Evolutionary conservation across 2,113 vertebrate genomes (phyloP).

Genomic region (Scatophagus argus): DNA sequence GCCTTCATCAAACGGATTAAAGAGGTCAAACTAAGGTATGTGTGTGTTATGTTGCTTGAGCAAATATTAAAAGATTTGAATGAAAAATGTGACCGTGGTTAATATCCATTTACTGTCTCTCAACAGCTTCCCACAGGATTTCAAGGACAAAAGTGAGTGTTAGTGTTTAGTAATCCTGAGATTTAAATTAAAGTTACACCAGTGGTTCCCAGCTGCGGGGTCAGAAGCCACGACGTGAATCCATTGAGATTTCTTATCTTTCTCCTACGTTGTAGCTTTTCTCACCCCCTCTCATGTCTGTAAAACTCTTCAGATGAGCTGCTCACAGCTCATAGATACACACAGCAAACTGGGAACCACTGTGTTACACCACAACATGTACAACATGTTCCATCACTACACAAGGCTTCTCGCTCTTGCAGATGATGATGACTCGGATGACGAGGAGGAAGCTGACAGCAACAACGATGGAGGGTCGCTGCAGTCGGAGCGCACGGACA

Average conservation of each 20-base stretch:
- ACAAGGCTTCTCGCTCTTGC: constrained; percentile 67
- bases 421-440: constrained; percentile 86
- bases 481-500: constrained; percentile 90
- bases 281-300: too few relatives aligned
- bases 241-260: too few relatives aligned
- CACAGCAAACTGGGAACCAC: background rate
- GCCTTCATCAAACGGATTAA: constrained; percentile 91
- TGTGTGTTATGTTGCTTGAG: background rate
- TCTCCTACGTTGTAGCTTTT: too few relatives aligned
- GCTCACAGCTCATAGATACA: too few relatives aligned
- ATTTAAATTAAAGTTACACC: background rate
- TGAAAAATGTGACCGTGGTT: background rate
- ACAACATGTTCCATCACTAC: background rate
- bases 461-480: constrained; percentile 88
- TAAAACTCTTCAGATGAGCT: background rate
- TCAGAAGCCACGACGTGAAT: background rate
- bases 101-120: constrained; percentile 38
- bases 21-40: constrained; percentile 85
- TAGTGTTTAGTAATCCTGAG: background rate
- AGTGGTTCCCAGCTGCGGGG: background rate
- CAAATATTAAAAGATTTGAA: background rate
- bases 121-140: constrained; percentile 89
- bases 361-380: constrained; percentile 4
- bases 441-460: constrained; percentile 84
- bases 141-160: constrained; percentile 90